Conservation (phyloP, 2,113 vertebrate genomes). For the Burhinus bistriatus region DNA sequence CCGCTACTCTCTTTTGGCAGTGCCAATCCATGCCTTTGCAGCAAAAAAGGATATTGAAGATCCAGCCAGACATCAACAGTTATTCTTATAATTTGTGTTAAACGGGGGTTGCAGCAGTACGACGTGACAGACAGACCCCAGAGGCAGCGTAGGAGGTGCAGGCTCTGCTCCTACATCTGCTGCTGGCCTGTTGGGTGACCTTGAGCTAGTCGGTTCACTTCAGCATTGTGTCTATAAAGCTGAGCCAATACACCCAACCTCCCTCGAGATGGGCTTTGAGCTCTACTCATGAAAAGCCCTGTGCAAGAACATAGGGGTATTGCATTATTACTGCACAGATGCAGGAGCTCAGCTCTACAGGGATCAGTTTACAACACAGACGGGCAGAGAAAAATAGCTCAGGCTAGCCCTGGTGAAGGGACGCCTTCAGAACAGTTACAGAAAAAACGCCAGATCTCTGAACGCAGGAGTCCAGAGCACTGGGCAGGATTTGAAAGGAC, state of each 20-base stretch:
- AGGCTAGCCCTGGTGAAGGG: background rate
- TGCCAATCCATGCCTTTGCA: background rate
- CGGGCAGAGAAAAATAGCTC: background rate
- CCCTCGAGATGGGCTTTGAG: background rate
- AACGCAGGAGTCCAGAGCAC: background rate
- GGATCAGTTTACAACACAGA: background rate
- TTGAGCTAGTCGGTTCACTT: background rate
- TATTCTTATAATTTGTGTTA: background rate
- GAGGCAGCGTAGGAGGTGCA: background rate
- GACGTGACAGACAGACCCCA: background rate
- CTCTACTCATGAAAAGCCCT: background rate
- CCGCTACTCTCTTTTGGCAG: background rate
- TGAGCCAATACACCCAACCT: background rate
- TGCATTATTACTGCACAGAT: background rate
- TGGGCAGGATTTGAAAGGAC: background rate
- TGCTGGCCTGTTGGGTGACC: background rate
- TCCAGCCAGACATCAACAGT: background rate
- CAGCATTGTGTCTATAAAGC: background rate
- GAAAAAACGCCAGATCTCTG: background rate
- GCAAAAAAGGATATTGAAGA: background rate
- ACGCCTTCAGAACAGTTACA: background rate
- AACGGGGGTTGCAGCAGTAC: background rate
- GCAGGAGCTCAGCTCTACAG: background rate
- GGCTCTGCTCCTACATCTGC: background rate
- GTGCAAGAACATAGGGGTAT: background rate